Evolutionary conservation across 1,140 invertebrate genomes (phyloP).

Genomic region (Drosophila lacteicornis): DNA sequence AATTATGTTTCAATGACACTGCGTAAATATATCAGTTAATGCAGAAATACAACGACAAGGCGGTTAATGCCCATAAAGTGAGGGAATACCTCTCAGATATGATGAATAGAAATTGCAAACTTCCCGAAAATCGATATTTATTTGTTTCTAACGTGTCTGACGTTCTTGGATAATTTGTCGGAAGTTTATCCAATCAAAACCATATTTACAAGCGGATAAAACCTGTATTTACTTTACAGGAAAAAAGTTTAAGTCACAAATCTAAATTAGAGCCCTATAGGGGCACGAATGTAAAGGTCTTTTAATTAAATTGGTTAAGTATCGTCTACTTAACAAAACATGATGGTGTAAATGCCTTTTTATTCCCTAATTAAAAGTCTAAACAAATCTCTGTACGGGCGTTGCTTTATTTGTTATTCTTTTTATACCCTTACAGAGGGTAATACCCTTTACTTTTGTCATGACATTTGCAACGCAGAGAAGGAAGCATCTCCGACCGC

Average conservation of each 20-base stretch:
- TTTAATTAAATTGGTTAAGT: slow-evolving; percentile 54
- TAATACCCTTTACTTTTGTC: no score
- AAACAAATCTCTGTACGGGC: slow-evolving; percentile 70
- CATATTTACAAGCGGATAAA: not conserved
- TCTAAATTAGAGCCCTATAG: not conserved
- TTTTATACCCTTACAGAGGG: not conserved
- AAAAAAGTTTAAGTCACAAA: not conserved
- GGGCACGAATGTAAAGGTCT: not conserved
- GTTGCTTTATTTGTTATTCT: slow-evolving; percentile 54
- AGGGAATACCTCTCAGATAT: slow-evolving; percentile 41
- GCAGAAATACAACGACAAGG: not conserved
- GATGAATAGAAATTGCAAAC: slow-evolving; percentile 68
- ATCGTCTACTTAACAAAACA: slow-evolving; percentile 32
- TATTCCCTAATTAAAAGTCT: slow-evolving; percentile 65
- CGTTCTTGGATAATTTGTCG: not conserved
- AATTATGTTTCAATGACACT: slow-evolving; percentile 37
- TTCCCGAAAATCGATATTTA: slow-evolving; percentile 32
- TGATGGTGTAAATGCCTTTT: slow-evolving; percentile 34
- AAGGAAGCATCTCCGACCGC: no score
- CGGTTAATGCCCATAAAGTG: not conserved
- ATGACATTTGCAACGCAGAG: no score
- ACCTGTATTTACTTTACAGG: no score
- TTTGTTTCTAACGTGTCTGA: not conserved
- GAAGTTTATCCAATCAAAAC: not conserved
- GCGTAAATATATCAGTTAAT: slow-evolving; percentile 19